These are phyloP conservation scores for Drosophila carrolli DNA, from an alignment of 1,140 invertebrate genomes.

Conservation along the genomic window DNA sequence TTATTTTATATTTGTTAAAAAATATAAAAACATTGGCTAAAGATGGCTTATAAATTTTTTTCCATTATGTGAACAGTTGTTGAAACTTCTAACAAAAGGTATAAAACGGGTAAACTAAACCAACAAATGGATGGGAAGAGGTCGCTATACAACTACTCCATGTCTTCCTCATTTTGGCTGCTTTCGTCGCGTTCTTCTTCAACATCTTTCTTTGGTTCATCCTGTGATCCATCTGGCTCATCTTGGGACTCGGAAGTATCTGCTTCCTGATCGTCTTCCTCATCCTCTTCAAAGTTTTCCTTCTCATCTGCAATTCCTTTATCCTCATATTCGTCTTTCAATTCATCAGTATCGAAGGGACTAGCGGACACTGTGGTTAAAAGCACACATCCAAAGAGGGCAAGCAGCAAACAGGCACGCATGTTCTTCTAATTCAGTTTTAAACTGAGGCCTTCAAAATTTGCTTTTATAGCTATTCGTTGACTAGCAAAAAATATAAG, in stretches of 20 bases:
- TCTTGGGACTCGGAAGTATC: background rate
- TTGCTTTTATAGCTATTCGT: conserved; percentile 52
- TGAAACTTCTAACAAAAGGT: conserved; percentile 7
- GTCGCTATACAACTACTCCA: conserved; percentile 1
- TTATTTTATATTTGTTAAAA: conserved; percentile 28
- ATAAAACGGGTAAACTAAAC: conserved; percentile 4
- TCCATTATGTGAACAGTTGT: conserved; percentile 21
- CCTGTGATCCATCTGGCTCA: background rate
- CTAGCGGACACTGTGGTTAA: conserved; percentile 37
- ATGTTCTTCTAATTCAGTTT: conserved; percentile 49
- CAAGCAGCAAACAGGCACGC: conserved; percentile 54
- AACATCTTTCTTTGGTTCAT: background rate
- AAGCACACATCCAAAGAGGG: conserved; percentile 62
- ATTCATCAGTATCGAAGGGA: conserved; percentile 21
- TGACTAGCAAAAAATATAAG: conserved; percentile 2
- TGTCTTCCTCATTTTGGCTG: background rate
- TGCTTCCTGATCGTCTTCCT: conserved; percentile 8
- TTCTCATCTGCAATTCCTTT: conserved; percentile 4
- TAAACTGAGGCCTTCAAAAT: conserved; percentile 35
- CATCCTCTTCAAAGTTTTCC: background rate
- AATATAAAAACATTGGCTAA: conserved; percentile 6
- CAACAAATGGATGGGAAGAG: conserved; percentile 4
- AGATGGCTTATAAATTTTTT: background rate
- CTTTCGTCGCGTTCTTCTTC: background rate
- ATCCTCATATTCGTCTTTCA: background rate